Base-by-base conservation (phyloP, 2,113 vertebrate genomes). In the Cinclus mexicanus region DNA sequence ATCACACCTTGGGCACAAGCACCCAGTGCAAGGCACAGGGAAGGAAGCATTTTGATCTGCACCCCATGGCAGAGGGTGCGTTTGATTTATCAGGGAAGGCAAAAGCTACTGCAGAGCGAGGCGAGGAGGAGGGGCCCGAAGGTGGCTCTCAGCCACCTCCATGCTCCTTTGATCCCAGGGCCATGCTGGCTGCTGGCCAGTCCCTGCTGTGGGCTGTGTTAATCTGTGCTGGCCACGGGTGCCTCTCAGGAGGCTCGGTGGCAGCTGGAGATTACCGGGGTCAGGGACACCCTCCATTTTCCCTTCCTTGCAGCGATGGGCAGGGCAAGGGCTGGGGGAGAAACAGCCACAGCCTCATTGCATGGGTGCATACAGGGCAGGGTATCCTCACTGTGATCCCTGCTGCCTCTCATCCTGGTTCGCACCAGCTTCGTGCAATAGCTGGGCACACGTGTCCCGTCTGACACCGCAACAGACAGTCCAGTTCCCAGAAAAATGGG, bases 231-330 rank as follows among this genome's bases (percentile, higher is more conserved):
- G 90, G 92, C 75, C 23, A 7, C 18, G 9, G 74, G 82, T 61
- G 71, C 93, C 89, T 95, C 89, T 78, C 5, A 3, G 84, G 84
- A 96, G 87, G 93, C 61, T 76, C 10, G 5, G 87, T 91, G 91
- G 93, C 96, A 96, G 89, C 91, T 96, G 91, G 59, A 93, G 89
- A 96, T 95, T 96, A 96, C 39, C 1, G 1, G 83, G 75, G 91
- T 78, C 89, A 95, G 95, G 80, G 87, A 94, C 94, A 91, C 67
- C 87, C 91, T 96, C 93, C 91, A 97, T 96, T 95, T 96, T 93
- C 89, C 91, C 67, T 82, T 82, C 81, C 81, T 82, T 7, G 0
- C 57, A 82, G 65, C 1, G 0, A 81, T 19, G 80, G 76, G 17
- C 50, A 41, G 42, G 70, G 49, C 17, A 25, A 37, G 37, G 41